Evolutionary conservation across 2,888 invertebrate species (phyloP), one percentile per base, ranked within the genome.

Genomic region (Trichacis sp.): DNA sequence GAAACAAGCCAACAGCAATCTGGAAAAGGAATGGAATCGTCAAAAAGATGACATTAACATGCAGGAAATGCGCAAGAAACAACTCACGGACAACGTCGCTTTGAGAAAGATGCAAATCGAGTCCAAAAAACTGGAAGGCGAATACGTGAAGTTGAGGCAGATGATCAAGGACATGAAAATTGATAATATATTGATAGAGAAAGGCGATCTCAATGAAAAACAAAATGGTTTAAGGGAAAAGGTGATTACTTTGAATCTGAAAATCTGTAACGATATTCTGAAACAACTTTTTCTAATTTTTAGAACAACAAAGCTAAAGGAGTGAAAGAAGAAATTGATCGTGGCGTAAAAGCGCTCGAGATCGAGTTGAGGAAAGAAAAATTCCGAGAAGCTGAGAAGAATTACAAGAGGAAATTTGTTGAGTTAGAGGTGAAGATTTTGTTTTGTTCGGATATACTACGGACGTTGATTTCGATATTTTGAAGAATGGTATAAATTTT

Each of bases 331-430:
- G 85, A 84, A 64, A 63, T 85, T 30, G 74, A 78, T 66, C 77
- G 75, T 36, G 70, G 61, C 36, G 75, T 85, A 1, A 61, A 51
- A 15, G 70, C 70, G 15, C 62, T 75, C 68, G 87, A 88, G 71
- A 78, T 77, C 1, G 93, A 95, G 77, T 83, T 96, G 42, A 86
- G 87, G 18, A 87, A 88, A 64, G 88, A 90, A 0, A 85, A 88
- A 72, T 91, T 89, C 71, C 91, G 89, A 78, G 88, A 92, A 74
- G 92, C 94, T 1, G 88, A 91, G 33, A 87, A 86, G 59, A 90
- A 91, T 66, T 93, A 91, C 77, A 88, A 88, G 50, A 87, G 89
- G 57, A 91, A 90, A 73, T 87, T 88, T 70, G 90, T 91, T 47
- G 91, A 93, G 72, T 74, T 87, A 19, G 81, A 83, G 56, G 87